Percentiles rank a stretch among this genome's conserved stretches.
Evolutionary conservation across 2,797 vertebrate genomes (phyloP).

Genomic region (Rhinella marina): DNA sequence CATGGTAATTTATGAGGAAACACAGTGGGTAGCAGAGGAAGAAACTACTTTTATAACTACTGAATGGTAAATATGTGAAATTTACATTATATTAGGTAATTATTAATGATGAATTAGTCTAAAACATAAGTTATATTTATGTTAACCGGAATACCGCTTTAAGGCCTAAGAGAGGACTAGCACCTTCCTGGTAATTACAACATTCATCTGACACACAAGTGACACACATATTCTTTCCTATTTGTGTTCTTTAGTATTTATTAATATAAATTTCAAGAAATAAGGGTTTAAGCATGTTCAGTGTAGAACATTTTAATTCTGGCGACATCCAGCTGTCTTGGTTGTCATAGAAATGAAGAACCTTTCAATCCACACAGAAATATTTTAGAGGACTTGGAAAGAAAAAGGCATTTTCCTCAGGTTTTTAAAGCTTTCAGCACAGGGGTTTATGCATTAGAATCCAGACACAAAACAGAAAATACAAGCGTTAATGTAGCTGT

Average conservation of each 20-base stretch:
- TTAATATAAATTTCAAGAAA: neutral
- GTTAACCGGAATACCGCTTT: too few relatives aligned
- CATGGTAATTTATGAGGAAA: too few relatives aligned
- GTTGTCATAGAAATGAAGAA: slow-evolving; percentile 38
- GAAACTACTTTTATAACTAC: too few relatives aligned
- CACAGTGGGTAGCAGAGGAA: too few relatives aligned
- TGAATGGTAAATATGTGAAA: too few relatives aligned
- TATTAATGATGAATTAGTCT: too few relatives aligned
- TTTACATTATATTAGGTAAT: too few relatives aligned
- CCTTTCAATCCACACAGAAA: neutral
- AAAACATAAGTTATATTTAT: too few relatives aligned
- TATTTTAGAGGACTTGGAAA: slow-evolving; percentile 16
- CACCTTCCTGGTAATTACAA: neutral
- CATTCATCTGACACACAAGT: neutral
- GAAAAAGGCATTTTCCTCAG: slow-evolving; percentile 6
- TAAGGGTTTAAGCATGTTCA: neutral
- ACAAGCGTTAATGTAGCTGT: neutral
- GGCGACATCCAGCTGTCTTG: neutral
- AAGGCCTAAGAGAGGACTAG: neutral
- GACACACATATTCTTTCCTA: neutral
- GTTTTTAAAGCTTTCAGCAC: neutral
- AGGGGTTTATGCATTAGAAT: neutral
- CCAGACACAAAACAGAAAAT: neutral
- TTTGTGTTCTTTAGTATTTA: neutral
- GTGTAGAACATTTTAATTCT: neutral